Base-by-base conservation (phyloP, 2,113 vertebrate species). In the Apodemus sylvaticus region DNA sequence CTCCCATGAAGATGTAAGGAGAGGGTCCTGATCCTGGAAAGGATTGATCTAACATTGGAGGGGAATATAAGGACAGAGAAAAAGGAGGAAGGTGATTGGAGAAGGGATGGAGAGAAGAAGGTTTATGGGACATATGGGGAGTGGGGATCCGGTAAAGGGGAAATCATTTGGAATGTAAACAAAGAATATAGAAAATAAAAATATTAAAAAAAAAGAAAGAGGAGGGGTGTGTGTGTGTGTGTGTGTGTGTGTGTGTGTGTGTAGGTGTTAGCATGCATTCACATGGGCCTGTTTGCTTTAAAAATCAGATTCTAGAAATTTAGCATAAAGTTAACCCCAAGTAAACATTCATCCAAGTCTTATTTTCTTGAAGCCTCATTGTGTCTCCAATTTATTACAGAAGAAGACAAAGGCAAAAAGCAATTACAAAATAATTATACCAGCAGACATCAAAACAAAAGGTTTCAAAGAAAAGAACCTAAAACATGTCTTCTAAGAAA, bases 351-450 rank as follows among this genome's bases (percentile, higher is more conserved):
- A 51, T 16, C 45, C 88, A 96, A 86, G 39, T 92, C 48, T 24
- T 89, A 42, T 86, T 91, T 94, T 81, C 73, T 95, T 96, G 14
- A 93, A 85, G 2, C 29, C 83, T 93, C n/a, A 11, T 53, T 96
- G 9, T 68, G 34, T 92, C 79, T 94, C 51, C 64, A 68, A 90
- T 81, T 70, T 85, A 94, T 36, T 64, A 13, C 7, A 68, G 83
- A 68, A 68, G 42, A 45, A 85, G 64, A 96, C 53, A 86, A 88
- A 96, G 53, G n/a, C 79, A 93, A 89, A 94, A 94, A 14, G n/a
- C 94, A 92, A 89, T 92, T 86, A 82, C 58, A 90, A 96, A 97
- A 94, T 81, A 96, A 95, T 97, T 66, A 85, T 17, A 81, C 13
- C 29, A 39, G 7, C n/a, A 86, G 48, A 92, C 73, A 94, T 62